phyloP scores from a whole-genome alignment of 2,113 vertebrate genomes.

The Nymphicus hollandicus region DNA sequence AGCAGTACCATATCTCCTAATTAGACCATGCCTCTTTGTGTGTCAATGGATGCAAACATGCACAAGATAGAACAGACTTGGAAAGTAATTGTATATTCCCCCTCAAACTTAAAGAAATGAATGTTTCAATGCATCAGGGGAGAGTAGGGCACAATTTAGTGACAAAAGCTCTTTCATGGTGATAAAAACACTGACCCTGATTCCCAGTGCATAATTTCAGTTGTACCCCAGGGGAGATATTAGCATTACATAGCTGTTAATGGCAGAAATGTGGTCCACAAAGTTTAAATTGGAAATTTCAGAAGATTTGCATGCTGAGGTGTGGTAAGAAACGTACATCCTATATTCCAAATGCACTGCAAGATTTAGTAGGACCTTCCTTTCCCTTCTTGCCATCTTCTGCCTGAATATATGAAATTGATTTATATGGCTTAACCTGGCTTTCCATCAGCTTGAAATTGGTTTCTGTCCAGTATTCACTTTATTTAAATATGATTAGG shows the following conservation, averaged over 20 bases:
- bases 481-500: neutral
- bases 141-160: neutral
- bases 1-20: neutral
- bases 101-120: neutral
- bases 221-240: neutral
- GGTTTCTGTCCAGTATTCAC: neutral
- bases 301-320: neutral
- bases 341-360: neutral
- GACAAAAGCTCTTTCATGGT: neutral
- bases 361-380: neutral
- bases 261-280: neutral
- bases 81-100: neutral
- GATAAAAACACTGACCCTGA: neutral
- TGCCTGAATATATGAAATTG: neutral
- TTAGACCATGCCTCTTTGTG: neutral
- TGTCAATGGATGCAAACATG: accelerated
- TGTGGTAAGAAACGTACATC: neutral
- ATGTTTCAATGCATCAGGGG: neutral
- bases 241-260: neutral
- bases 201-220: neutral
- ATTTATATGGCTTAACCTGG: neutral
- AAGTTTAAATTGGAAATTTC: neutral
- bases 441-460: neutral
- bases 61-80: neutral
- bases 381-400: neutral